Evolutionary conservation across 2,113 vertebrate species (phyloP).

Genomic region (Bettongia penicillata): DNA sequence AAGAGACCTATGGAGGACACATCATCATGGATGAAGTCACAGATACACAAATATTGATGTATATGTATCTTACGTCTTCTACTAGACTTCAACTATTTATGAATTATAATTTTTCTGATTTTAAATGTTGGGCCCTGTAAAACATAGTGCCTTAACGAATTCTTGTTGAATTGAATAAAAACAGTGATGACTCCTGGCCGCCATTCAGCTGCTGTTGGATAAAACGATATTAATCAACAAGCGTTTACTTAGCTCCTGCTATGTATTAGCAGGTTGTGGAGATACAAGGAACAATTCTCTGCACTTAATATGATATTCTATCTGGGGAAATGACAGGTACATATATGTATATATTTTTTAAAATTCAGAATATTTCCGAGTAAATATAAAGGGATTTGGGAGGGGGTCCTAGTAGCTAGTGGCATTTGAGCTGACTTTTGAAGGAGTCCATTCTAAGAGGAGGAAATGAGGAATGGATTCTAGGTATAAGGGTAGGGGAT

Average conservation of each 20-base stretch:
- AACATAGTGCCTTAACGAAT: background rate
- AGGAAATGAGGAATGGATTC: background rate
- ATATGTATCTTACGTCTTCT: background rate
- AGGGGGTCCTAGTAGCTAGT: background rate
- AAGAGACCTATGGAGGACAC: background rate
- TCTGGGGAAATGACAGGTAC: background rate
- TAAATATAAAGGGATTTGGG: background rate
- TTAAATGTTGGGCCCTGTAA: background rate
- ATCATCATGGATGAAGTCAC: background rate
- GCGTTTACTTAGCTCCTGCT: background rate
- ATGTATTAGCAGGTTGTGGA: background rate
- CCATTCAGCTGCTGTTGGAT: background rate
- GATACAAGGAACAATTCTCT: background rate
- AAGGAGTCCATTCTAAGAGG: background rate
- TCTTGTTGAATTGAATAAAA: conserved; percentile 1
- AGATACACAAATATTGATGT: background rate
- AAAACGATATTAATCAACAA: background rate
- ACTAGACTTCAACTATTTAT: background rate
- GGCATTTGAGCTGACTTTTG: background rate
- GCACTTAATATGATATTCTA: background rate
- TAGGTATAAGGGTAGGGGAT: no score
- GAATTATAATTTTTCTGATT: background rate
- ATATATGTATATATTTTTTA: background rate
- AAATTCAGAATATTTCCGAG: background rate
- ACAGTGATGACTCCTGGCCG: background rate